Evolutionary conservation across 2,797 vertebrate genomes (phyloP).

Genomic region (Xerus rutilus): DNA sequence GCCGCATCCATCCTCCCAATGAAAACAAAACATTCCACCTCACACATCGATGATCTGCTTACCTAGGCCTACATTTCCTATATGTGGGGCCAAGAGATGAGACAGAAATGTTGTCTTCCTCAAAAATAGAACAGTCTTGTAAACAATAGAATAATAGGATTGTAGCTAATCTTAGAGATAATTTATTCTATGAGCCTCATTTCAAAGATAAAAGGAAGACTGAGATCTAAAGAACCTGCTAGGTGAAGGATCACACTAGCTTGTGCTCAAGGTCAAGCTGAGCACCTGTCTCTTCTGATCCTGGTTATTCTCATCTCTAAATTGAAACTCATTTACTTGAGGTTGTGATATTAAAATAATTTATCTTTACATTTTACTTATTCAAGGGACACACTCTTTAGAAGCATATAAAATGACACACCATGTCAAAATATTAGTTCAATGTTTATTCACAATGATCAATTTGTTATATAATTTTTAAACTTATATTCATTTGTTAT

Average conservation of each 20-base stretch:
- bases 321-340: neutral
- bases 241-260: neutral
- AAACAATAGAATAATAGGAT: conserved; percentile 1
- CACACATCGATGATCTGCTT: neutral
- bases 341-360: neutral
- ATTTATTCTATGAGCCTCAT: neutral
- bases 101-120: neutral
- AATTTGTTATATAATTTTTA: conserved; percentile 81
- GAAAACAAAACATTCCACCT: neutral
- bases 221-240: neutral
- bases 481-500: conserved; percentile 91
- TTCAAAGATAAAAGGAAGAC: conserved; percentile 56
- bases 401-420: conserved; percentile 53
- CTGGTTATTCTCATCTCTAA: neutral
- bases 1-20: neutral
- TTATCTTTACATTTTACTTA: neutral
- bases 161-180: neutral
- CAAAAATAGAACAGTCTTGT: neutral
- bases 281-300: neutral
- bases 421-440: conserved; percentile 64
- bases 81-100: neutral
- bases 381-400: neutral
- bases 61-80: neutral
- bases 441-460: conserved; percentile 81
- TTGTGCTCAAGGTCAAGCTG: neutral